phyloP scores from a whole-genome alignment of 2,888 invertebrate species.

The Melolontha melolontha region DNA sequence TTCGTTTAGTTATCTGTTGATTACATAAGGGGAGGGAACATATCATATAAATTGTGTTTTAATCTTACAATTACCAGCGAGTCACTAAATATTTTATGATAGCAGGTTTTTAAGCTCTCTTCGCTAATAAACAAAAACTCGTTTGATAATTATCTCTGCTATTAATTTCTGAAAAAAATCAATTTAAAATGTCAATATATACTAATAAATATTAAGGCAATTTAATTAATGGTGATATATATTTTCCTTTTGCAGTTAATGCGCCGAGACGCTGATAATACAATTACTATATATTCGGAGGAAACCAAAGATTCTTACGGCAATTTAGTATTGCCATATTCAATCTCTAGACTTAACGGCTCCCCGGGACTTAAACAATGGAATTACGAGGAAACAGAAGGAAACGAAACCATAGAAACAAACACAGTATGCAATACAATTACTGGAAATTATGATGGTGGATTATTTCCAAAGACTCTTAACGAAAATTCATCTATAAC shows the following conservation, averaged over 20 bases:
- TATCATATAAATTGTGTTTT: too few species aligned
- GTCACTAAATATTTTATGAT: too few species aligned
- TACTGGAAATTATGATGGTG: slow-evolving; percentile 78
- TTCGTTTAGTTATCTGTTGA: too few species aligned
- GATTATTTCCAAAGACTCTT: slow-evolving; percentile 75
- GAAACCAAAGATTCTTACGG: slow-evolving; percentile 50
- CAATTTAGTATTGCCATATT: slow-evolving; percentile 62
- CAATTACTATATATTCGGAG: slow-evolving; percentile 66
- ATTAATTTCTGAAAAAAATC: too few species aligned
- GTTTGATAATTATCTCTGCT: too few species aligned
- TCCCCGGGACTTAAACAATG: slow-evolving; percentile 76
- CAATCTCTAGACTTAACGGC: slow-evolving; percentile 74
- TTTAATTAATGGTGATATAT: too few species aligned
- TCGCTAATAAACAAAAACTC: too few species aligned
- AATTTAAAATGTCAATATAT: too few species aligned
- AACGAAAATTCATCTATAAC: slow-evolving; percentile 68
- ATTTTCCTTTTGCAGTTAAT: slow-evolving; percentile 66
- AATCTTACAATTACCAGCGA: too few species aligned
- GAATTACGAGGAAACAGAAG: slow-evolving; percentile 68
- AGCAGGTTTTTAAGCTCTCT: too few species aligned
- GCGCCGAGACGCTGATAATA: slow-evolving; percentile 71
- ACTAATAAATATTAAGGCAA: too few species aligned
- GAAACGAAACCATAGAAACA: slow-evolving; percentile 53
- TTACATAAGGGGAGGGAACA: too few species aligned
- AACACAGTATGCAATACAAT: slow-evolving; percentile 76